phyloP scores from a whole-genome alignment of 2,888 invertebrate species.

The Melangyna quadrimaculata region DNA sequence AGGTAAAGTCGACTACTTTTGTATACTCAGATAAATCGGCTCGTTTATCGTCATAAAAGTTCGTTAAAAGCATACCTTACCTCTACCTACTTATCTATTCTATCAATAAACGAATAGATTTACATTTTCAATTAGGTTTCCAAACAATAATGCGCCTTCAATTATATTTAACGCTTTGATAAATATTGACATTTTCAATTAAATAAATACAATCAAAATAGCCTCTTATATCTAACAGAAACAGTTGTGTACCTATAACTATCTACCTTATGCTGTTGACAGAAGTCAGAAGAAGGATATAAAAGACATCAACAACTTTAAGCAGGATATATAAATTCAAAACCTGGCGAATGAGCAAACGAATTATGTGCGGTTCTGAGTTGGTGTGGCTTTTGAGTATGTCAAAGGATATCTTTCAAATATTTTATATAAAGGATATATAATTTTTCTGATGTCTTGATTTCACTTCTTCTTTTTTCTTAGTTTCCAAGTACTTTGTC shows the following conservation, averaged over 20 bases:
- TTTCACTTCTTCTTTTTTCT: neutral
- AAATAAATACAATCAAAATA: slow-evolving; percentile 40
- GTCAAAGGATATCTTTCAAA: neutral
- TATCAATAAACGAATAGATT: slow-evolving; percentile 43
- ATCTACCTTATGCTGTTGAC: slow-evolving; percentile 34
- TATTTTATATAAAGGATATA: neutral
- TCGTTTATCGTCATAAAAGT: neutral
- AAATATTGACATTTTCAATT: slow-evolving; percentile 67
- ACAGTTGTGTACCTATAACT: no score
- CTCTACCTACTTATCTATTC: neutral
- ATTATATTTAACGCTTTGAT: slow-evolving; percentile 39
- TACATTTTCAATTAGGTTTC: slow-evolving; percentile 59
- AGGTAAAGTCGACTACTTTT: neutral
- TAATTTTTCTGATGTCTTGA: neutral
- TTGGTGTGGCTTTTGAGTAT: slow-evolving; percentile 56
- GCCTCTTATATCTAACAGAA: no score
- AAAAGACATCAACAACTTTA: slow-evolving; percentile 3
- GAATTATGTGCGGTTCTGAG: slow-evolving; percentile 31
- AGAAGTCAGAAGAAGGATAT: slow-evolving; percentile 30
- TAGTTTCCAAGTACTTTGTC: slow-evolving; percentile 77
- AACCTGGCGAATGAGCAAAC: neutral
- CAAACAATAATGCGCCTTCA: slow-evolving; percentile 41
- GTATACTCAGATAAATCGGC: neutral
- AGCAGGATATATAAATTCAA: slow-evolving; percentile 15
- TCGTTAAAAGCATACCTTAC: neutral